phyloP scores from a whole-genome alignment of 1,140 invertebrate species.

The Brachionus koreanus region DNA sequence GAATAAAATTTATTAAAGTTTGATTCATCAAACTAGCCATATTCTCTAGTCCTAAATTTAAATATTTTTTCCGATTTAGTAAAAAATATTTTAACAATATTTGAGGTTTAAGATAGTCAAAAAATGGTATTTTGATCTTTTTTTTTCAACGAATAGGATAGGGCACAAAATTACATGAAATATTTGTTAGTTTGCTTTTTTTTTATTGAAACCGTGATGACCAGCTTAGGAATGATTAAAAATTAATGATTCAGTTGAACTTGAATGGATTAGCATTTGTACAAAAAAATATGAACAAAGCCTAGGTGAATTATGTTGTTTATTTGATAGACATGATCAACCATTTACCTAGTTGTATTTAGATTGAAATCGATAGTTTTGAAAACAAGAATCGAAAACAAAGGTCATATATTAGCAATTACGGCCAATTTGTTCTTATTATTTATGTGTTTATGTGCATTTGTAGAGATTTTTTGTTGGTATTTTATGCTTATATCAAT shows the following conservation, averaged over 20 bases:
- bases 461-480: background rate
- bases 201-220: background rate
- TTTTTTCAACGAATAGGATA: background rate
- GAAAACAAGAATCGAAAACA: background rate
- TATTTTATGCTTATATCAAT: background rate
- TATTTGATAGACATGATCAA: slow-evolving; percentile 39
- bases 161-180: background rate
- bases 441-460: background rate
- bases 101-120: background rate
- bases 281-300: background rate
- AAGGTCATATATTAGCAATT: slow-evolving; percentile 35
- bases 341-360: slow-evolving; percentile 30
- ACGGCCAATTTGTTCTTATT: slow-evolving; percentile 22
- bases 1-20: too few species aligned
- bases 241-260: slow-evolving; percentile 36
- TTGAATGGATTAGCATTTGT: slow-evolving; percentile 28
- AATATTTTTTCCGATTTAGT: background rate
- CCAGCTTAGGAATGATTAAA: background rate
- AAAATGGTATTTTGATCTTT: background rate
- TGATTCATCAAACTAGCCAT: too few species aligned
- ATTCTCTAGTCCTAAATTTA: too few species aligned
- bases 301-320: slow-evolving; percentile 27
- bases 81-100: background rate
- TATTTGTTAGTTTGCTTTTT: background rate
- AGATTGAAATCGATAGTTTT: slow-evolving; percentile 25